Percentiles rank a stretch among this genome's conserved stretches.
These are phyloP conservation scores for Aphrophora alni DNA, from an alignment of 2,888 invertebrate genomes.

Conservation along the genomic window DNA sequence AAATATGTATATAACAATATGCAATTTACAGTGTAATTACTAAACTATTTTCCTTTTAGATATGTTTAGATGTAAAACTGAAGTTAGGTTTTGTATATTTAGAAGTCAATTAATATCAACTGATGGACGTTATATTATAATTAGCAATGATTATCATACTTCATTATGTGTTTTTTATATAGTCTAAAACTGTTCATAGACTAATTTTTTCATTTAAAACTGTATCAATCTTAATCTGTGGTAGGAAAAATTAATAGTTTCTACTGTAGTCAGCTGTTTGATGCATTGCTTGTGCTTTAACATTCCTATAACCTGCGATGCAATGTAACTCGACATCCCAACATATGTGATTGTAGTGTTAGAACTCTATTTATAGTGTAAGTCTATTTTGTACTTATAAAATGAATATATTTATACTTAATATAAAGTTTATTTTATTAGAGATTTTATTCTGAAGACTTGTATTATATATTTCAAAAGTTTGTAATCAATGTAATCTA, in stretches of 20 bases:
- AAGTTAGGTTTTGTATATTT: too few species aligned
- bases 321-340: neutral
- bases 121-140: too few species aligned
- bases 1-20: too few species aligned
- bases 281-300: neutral
- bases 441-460: neutral
- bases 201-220: too few species aligned
- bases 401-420: neutral
- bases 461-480: neutral
- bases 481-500: neutral
- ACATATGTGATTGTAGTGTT: neutral
- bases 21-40: too few species aligned
- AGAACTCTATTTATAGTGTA: neutral
- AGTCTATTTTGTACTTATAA: slow-evolving; percentile 6
- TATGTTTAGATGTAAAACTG: too few species aligned
- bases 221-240: too few species aligned
- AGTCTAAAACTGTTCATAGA: too few species aligned
- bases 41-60: too few species aligned
- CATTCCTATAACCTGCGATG: neutral
- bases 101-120: too few species aligned
- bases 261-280: neutral
- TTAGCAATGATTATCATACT: too few species aligned
- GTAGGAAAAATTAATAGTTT: neutral
- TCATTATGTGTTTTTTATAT: too few species aligned
- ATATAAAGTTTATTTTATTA: neutral